Conservation (phyloP, 2,888 invertebrate species). For the Anticlea derivata region DNA sequence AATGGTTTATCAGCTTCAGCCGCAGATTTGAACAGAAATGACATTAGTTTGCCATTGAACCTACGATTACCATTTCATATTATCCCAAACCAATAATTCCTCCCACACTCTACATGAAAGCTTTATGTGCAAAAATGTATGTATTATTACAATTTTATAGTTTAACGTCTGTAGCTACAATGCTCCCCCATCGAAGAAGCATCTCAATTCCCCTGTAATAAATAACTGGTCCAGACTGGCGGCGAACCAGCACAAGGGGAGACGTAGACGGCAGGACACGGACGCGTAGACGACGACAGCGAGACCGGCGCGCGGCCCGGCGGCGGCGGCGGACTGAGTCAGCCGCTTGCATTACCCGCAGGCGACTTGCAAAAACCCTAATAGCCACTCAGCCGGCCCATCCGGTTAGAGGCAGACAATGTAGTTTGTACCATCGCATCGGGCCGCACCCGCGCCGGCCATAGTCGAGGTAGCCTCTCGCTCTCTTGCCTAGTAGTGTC, state of each 20-base stretch:
- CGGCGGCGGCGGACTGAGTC: constrained; percentile 2
- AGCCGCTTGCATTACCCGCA: neutral
- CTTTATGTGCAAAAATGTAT: neutral
- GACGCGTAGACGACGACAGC: neutral
- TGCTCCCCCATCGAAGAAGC: neutral
- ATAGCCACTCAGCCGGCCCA: constrained; percentile 2
- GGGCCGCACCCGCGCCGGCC: too few relatives aligned
- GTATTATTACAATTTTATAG: constrained; percentile 8
- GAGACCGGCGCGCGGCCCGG: neutral
- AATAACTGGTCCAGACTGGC: constrained; percentile 12
- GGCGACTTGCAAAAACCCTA: neutral
- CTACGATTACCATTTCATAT: neutral
- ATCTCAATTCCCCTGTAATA: constrained; percentile 7
- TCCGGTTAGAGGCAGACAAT: constrained; percentile 13
- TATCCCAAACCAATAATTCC: neutral
- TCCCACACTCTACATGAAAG: neutral
- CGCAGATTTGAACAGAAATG: too few relatives aligned
- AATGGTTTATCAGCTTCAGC: too few relatives aligned
- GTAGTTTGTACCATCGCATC: neutral
- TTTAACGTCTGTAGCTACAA: neutral
- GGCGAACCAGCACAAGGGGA: neutral
- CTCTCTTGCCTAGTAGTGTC: too few relatives aligned
- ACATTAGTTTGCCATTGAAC: too few relatives aligned
- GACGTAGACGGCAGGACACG: neutral
- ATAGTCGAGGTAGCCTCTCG: too few relatives aligned